Base-by-base conservation (phyloP, 2,888 invertebrate genomes). In the Coremacera marginata region DNA sequence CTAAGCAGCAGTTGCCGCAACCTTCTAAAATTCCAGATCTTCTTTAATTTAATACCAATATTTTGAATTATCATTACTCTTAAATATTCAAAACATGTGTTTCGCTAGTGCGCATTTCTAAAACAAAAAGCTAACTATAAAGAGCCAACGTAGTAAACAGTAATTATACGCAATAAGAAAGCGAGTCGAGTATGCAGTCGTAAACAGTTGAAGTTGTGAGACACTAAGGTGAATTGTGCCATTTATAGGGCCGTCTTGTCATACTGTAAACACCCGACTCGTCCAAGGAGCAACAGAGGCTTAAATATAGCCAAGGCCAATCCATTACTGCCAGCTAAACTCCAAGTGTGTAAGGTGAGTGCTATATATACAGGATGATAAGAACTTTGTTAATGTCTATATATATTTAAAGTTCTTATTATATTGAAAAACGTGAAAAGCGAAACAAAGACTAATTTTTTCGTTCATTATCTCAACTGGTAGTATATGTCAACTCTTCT, bases 111-210 rank as follows among this genome's bases (percentile, higher is more conserved):
- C 19, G 57, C 31, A 19, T 16, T 71, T 57, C 2, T 68, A 25
- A 44, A 44, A 49, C 44, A 22, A 14, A 25, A 34, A 4, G n/a
- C 3, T 63, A 31, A 25, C 31, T 2, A 25, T 14, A 31, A 27
- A 25, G 25, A 25, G 9, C 57, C 9, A 34, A 11, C 44, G 67
- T 44, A 67, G 37, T 44, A 44, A 27, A 37, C 22, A 37, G 44
- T 44, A 14, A 14, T 44, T 11, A 27, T 27, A 60, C 19, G 57
- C 57, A 25, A 57, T 11, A 44, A 44, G 57, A 9, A 57, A 57
- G 5, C 14, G 27, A 37, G 34, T 67, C 67, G 67, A 67, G 31
- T 67, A 67, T 67, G 67, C 67, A 67, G 67, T 37, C 44, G 67
- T 67, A 67, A 67, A 7, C 2, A 19, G 8, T 8, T 22, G 2